phyloP scores from a whole-genome alignment of 2,797 vertebrate genomes.

The Sebastiscus albofasciatus region DNA sequence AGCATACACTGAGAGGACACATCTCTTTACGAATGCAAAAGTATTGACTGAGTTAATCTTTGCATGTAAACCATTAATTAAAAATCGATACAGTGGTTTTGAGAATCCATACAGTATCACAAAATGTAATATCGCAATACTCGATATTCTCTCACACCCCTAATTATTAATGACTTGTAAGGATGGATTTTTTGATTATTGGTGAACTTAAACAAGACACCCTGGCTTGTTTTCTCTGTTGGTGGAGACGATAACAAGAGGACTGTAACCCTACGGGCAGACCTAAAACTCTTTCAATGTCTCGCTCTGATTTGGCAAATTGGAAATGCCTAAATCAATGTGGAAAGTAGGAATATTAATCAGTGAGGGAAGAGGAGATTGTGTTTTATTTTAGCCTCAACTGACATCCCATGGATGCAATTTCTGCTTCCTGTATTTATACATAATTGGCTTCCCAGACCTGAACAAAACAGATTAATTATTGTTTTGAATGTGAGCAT shows the following conservation, averaged over 20 bases:
- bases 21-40: neutral
- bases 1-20: neutral
- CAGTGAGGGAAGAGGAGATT: neutral
- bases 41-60: too few relatives aligned
- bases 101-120: neutral
- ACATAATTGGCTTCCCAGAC: constrained; percentile 34
- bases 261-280: neutral
- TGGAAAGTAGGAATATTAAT: constrained; percentile 8
- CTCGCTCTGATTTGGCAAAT: constrained; percentile 2
- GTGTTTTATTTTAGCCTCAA: constrained; percentile 17
- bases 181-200: neutral
- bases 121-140: neutral
- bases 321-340: constrained; percentile 6
- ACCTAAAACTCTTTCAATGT: neutral
- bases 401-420: constrained; percentile 7
- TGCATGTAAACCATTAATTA: too few relatives aligned
- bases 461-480: constrained; percentile 35
- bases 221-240: constrained; percentile 14
- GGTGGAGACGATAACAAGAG: neutral
- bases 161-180: neutral
- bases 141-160: neutral
- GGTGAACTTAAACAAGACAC: neutral
- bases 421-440: constrained; percentile 34
- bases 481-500: constrained; percentile 40
- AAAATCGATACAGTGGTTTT: neutral